A percentile compares a stretch with the other conserved stretches of the same genome.
Conservation (phyloP, 2,113 vertebrate genomes). For the Tautogolabrus adspersus region DNA sequence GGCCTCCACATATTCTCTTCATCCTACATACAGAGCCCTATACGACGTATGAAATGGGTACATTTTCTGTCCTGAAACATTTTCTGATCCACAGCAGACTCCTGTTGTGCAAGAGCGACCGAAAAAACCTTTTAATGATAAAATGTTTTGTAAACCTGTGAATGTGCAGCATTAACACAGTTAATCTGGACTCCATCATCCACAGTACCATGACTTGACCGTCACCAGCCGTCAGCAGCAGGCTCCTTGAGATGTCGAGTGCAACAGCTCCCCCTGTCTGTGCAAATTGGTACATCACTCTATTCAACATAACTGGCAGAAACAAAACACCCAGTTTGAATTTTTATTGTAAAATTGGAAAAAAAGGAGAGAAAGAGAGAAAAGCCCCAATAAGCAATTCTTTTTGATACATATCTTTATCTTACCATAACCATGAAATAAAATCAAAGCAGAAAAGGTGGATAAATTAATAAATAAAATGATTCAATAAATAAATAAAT, state of each 20-base stretch:
- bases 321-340: constrained; percentile 79
- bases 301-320: constrained; percentile 39
- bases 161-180: not conserved
- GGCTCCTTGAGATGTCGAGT: constrained; percentile 12
- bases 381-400: constrained; percentile 86
- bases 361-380: constrained; percentile 88
- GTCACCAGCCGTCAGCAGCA: not conserved
- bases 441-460: constrained; percentile 55
- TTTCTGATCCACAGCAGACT: constrained; percentile 17
- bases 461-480: constrained; percentile 41
- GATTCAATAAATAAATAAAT: constrained; percentile 65
- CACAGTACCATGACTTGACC: constrained; percentile 24
- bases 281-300: not conserved
- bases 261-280: constrained; percentile 48
- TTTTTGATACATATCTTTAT: constrained; percentile 84
- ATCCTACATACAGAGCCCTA: constrained; percentile 16
- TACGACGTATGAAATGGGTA: not conserved
- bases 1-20: not conserved
- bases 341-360: constrained; percentile 92
- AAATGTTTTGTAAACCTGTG: constrained; percentile 1
- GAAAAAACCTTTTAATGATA: not conserved
- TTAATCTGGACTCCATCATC: not conserved
- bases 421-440: constrained; percentile 79
- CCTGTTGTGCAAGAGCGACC: not conserved
- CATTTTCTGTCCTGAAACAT: constrained; percentile 18